phyloP scores from a whole-genome alignment of 2,888 invertebrate genomes.

The Hypena proboscidalis region DNA sequence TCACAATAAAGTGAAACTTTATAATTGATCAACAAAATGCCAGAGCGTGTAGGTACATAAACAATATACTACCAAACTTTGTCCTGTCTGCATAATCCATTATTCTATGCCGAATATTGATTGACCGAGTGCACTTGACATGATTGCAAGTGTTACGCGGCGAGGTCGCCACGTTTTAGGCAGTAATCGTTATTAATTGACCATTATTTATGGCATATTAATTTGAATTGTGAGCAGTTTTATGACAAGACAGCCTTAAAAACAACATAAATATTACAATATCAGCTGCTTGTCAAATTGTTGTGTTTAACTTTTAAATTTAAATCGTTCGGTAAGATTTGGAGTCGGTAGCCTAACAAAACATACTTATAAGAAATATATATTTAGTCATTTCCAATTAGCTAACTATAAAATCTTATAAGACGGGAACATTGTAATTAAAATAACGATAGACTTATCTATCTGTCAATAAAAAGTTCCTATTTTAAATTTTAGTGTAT shows the following conservation, averaged over 20 bases:
- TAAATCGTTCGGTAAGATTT: too few species aligned
- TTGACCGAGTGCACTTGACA: conserved; percentile 57
- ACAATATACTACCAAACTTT: not conserved
- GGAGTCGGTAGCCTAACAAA: too few species aligned
- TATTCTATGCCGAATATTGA: conserved; percentile 40
- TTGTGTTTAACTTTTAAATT: too few species aligned
- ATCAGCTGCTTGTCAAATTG: not conserved
- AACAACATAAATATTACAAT: conserved; percentile 2
- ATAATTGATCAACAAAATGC: too few species aligned
- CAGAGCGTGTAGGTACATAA: not conserved
- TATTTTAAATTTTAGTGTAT: too few species aligned
- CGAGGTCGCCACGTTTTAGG: conserved; percentile 32
- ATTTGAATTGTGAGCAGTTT: conserved; percentile 1
- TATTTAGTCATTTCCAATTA: too few species aligned
- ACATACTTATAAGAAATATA: too few species aligned
- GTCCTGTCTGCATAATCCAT: conserved; percentile 7
- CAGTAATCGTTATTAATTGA: conserved; percentile 24
- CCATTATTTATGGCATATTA: conserved; percentile 18
- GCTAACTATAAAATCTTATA: too few species aligned
- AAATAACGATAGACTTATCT: too few species aligned
- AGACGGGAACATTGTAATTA: too few species aligned
- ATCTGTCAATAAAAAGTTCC: too few species aligned
- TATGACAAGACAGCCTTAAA: not conserved
- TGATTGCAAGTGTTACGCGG: conserved; percentile 37
- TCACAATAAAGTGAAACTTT: too few species aligned